Conservation (phyloP, 2,113 vertebrate genomes). For the Aepyceros melampus region DNA sequence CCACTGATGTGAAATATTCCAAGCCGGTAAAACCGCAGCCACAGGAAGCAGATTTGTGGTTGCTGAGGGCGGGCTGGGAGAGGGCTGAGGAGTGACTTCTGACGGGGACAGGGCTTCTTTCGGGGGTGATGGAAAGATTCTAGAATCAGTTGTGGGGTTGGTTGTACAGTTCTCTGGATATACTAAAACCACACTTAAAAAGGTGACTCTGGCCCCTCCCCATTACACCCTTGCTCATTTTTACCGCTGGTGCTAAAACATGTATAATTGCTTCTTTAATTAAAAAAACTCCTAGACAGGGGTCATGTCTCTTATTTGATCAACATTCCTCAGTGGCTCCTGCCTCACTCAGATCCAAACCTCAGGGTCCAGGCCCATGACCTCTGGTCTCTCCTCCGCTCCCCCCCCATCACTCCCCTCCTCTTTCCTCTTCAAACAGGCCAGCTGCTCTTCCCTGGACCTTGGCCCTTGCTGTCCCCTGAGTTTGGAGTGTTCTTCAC, state of each 20-base stretch:
- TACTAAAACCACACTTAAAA: background rate
- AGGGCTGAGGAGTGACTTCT: background rate
- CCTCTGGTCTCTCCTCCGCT: background rate
- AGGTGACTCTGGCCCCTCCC: background rate
- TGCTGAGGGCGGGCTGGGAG: background rate
- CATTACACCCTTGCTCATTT: background rate
- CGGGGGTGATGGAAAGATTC: background rate
- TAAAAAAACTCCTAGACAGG: background rate
- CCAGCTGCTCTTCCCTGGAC: background rate
- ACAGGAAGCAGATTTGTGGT: background rate
- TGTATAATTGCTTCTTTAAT: background rate
- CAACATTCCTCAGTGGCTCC: background rate
- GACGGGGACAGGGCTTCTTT: background rate
- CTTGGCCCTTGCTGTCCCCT: background rate
- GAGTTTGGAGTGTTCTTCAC: background rate
- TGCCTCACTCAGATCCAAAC: background rate
- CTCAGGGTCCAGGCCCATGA: background rate
- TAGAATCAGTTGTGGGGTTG: background rate
- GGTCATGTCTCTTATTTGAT: background rate
- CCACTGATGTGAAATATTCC: background rate
- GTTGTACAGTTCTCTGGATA: background rate
- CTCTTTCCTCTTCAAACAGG: background rate
- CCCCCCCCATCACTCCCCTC: background rate
- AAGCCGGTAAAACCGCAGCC: background rate
- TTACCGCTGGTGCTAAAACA: background rate